Conservation (phyloP, 2,113 vertebrate genomes). For the Steatornis caripensis region DNA sequence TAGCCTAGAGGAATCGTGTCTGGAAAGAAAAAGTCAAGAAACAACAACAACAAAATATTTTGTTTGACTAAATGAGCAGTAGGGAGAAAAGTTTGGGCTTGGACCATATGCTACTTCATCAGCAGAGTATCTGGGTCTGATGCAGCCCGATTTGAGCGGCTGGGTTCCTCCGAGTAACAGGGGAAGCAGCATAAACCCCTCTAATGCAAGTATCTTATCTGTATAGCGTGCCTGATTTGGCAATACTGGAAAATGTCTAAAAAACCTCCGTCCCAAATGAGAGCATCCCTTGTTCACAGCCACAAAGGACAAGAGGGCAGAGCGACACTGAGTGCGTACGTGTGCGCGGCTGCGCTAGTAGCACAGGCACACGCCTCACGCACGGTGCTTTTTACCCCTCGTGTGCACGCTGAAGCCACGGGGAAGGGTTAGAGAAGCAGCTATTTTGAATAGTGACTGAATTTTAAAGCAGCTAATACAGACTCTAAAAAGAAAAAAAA, state of each 20-base stretch:
- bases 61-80: conserved; percentile 26
- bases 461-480: neutral
- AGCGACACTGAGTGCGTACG: too few relatives aligned
- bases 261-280: neutral
- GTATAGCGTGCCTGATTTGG: neutral
- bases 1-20: conserved; percentile 61
- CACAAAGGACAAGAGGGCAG: neutral
- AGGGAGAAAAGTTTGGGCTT: conserved; percentile 37
- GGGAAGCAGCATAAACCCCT: neutral
- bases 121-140: neutral
- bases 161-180: neutral
- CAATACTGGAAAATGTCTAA: neutral
- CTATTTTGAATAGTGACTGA: neutral
- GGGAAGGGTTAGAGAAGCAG: neutral
- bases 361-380: neutral
- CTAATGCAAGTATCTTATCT: neutral
- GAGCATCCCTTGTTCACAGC: neutral
- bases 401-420: rapidly evolving
- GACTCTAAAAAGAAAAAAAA: too few relatives aligned
- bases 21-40: conserved; percentile 62
- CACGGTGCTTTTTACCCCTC: too few relatives aligned
- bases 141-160: neutral
- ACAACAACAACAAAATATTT: conserved; percentile 59
- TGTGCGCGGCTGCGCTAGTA: neutral
- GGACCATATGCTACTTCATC: conserved; percentile 1